These are phyloP conservation scores for Sebastes minor DNA, from an alignment of 2,797 vertebrate genomes.

Conservation along the genomic window DNA sequence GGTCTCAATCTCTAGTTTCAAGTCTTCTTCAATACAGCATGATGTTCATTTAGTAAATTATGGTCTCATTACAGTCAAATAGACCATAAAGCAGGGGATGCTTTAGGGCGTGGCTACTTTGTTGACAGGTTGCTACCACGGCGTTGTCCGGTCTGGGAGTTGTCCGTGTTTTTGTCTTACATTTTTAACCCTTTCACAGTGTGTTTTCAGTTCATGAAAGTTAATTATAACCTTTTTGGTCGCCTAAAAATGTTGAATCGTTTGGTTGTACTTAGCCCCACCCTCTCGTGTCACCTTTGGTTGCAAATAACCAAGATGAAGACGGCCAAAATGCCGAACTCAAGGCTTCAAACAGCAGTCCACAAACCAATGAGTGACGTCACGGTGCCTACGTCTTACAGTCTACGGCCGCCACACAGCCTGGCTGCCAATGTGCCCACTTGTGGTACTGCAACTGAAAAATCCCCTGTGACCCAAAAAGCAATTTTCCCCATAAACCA, in stretches of 20 bases:
- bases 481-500: neutral
- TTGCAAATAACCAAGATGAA: no score
- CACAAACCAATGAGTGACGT: no score
- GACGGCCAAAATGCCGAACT: rapidly evolving
- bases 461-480: neutral
- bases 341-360: neutral
- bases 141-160: no score
- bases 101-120: no score
- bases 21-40: no score
- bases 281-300: no score
- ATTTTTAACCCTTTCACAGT: rapidly evolving
- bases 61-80: rapidly evolving
- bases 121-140: rapidly evolving
- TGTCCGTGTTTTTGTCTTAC: rapidly evolving
- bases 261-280: no score
- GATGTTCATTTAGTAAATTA: no score
- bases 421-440: neutral
- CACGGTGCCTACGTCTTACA: no score
- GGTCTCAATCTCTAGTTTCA: rapidly evolving
- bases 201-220: no score
- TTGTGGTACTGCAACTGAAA: neutral
- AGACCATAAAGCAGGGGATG: no score
- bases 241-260: rapidly evolving
- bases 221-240: no score
- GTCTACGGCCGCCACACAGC: neutral